Evolutionary conservation across 2,888 invertebrate species (phyloP).

Genomic region (Hyalella azteca): DNA sequence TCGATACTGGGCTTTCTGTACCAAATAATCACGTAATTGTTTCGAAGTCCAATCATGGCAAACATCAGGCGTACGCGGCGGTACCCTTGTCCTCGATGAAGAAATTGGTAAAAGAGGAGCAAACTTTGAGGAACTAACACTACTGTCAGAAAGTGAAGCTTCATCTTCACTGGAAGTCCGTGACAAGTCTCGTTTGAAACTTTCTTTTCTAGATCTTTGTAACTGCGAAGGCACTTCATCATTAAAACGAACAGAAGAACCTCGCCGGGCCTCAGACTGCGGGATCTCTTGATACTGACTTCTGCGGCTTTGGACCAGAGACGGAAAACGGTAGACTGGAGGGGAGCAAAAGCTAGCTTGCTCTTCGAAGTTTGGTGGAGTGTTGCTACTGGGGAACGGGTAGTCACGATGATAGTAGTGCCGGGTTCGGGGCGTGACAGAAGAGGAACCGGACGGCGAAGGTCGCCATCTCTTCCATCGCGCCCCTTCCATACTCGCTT

Average conservation of each 20-base stretch:
- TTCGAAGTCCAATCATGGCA: slow-evolving; percentile 11
- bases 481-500: slow-evolving; percentile 27
- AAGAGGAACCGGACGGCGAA: not conserved
- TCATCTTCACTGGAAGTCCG: slow-evolving; percentile 23
- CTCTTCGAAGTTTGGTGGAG: not conserved
- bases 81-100: not conserved
- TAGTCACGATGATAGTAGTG: slow-evolving; percentile 3
- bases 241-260: not conserved
- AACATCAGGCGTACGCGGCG: not conserved
- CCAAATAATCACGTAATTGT: slow-evolving; percentile 23
- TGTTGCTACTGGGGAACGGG: not conserved
- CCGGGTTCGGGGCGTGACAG: slow-evolving; percentile 21
- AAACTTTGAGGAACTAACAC: not conserved
- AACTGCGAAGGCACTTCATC: slow-evolving; percentile 8
- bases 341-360: not conserved
- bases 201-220: not conserved
- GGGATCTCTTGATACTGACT: not conserved
- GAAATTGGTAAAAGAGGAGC: not conserved
- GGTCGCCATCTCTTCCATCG: slow-evolving; percentile 35
- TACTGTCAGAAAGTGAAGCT: slow-evolving; percentile 1
- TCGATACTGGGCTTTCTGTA: not conserved
- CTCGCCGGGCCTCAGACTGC: not conserved
- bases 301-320: not conserved
- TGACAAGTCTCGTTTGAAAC: not conserved
- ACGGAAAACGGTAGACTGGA: not conserved